Conservation (phyloP, 2,797 vertebrate genomes). For the Halcyon badia region DNA sequence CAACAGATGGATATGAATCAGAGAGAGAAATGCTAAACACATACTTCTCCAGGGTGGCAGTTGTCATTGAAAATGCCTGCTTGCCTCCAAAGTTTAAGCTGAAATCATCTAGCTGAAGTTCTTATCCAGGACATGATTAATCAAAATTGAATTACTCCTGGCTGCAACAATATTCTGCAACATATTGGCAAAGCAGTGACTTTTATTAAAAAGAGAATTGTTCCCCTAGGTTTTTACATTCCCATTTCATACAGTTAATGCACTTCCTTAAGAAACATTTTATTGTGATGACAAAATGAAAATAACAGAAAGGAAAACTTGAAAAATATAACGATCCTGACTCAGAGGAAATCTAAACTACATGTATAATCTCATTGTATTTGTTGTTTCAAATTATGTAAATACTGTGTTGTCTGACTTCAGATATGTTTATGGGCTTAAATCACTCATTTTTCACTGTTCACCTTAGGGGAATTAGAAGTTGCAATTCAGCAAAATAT, state of each 20-base stretch:
- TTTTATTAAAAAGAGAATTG: slow-evolving; percentile 19
- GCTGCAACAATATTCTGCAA: background rate
- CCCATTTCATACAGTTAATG: slow-evolving; percentile 2
- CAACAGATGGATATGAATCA: background rate
- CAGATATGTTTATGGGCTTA: background rate
- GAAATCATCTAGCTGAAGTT: background rate
- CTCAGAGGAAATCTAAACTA: slow-evolving; percentile 37
- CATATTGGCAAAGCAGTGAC: background rate
- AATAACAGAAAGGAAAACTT: slow-evolving; percentile 2
- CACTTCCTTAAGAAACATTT: slow-evolving; percentile 4
- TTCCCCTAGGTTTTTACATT: background rate
- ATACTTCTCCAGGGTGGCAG: background rate
- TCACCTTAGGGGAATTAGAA: slow-evolving; percentile 9
- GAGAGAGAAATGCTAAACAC: background rate
- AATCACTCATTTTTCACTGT: slow-evolving; percentile 17
- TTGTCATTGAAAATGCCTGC: background rate
- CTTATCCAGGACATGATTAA: background rate
- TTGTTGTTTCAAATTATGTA: slow-evolving; percentile 47
- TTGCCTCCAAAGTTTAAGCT: background rate
- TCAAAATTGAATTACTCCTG: background rate
- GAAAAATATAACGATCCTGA: background rate
- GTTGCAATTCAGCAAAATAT: background rate
- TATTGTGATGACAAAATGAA: background rate
- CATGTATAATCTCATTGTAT: background rate
- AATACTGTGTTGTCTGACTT: slow-evolving; percentile 39